Percentiles rank a stretch among this genome's conserved stretches.
Evolutionary conservation across 2,888 invertebrate genomes (phyloP).

Genomic region (Hydroisotoma schaefferi): DNA sequence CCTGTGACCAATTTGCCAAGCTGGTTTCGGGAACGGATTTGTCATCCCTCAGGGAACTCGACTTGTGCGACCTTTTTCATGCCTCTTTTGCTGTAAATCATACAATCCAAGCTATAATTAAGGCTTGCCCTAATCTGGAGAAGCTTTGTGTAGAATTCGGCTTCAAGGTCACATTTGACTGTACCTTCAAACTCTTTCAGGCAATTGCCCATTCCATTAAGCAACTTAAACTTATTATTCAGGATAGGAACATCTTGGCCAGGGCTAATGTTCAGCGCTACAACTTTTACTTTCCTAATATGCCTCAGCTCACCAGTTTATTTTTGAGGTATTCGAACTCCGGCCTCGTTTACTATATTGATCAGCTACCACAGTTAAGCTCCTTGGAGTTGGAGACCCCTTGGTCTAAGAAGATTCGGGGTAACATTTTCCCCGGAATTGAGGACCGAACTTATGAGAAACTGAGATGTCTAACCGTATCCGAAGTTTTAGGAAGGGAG

Average conservation of each 20-base stretch:
- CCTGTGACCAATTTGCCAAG: conserved; percentile 19
- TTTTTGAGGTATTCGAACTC: conserved; percentile 34
- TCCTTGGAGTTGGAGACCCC: conserved; percentile 32
- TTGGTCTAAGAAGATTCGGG: conserved; percentile 34
- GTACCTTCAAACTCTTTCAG: conserved; percentile 21
- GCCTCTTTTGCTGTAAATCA: conserved; percentile 33
- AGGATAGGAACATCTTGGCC: conserved; percentile 33
- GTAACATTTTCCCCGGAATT: conserved; percentile 28
- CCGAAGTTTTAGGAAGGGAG: conserved; percentile 18
- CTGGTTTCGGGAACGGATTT: not conserved
- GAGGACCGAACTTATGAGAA: conserved; percentile 13
- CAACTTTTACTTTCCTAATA: conserved; percentile 33
- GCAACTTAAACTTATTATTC: conserved; percentile 31
- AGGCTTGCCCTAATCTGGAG: conserved; percentile 20
- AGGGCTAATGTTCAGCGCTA: conserved; percentile 24
- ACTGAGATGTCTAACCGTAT: conserved; percentile 23
- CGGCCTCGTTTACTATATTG: conserved; percentile 34
- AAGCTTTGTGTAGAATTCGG: conserved; percentile 35
- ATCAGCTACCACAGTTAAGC: conserved; percentile 25
- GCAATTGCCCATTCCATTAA: conserved; percentile 20
- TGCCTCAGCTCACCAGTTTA: conserved; percentile 22
- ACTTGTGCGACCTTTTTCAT: conserved; percentile 35
- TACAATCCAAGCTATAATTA: conserved; percentile 18
- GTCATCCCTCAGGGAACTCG: conserved; percentile 20
- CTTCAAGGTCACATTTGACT: conserved; percentile 21